Evolutionary conservation across 2,113 vertebrate species (phyloP).

Genomic region (Oncorhynchus kisutch): DNA sequence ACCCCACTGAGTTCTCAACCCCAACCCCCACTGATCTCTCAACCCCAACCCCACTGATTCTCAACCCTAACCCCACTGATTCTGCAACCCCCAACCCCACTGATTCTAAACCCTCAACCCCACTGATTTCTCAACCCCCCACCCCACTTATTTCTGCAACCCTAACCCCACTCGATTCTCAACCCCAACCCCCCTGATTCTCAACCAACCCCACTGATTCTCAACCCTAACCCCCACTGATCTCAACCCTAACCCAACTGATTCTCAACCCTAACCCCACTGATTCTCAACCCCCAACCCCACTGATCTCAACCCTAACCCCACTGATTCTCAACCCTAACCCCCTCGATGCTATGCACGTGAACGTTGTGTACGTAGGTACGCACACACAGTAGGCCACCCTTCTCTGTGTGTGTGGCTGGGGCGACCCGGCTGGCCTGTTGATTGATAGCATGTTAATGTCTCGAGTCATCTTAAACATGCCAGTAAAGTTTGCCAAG

Average conservation of each 20-base stretch:
- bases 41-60: not conserved
- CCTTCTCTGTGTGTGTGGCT: conserved; percentile 44
- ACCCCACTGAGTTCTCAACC: no score
- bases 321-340: not conserved
- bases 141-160: no score
- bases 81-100: no score
- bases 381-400: conserved; percentile 13
- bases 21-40: not conserved
- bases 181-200: no score
- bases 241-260: no score
- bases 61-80: no score
- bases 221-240: no score
- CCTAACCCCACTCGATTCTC: no score
- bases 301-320: not conserved
- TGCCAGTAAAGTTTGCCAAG: conserved; percentile 61
- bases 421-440: conserved; percentile 14
- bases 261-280: no score
- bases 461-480: conserved; percentile 62
- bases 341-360: not conserved
- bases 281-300: no score
- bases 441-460: conserved; percentile 65
- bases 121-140: no score
- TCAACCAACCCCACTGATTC: not conserved
- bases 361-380: not conserved
- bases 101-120: not conserved